Evolutionary conservation across 2,797 vertebrate genomes (phyloP).

Genomic region (Varecia variegata): DNA sequence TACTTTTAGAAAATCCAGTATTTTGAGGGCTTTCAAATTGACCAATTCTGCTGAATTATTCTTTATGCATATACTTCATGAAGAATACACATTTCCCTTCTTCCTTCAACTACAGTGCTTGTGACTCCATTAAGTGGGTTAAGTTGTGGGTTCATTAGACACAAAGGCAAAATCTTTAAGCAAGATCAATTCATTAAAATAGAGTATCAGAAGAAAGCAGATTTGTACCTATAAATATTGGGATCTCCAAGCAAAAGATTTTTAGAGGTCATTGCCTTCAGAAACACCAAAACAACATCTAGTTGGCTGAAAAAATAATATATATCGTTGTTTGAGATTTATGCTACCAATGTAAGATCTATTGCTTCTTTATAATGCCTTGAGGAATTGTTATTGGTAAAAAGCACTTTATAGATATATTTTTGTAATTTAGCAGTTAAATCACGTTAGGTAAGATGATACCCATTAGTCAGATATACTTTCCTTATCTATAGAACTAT

Average conservation of each 20-base stretch:
- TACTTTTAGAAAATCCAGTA: neutral
- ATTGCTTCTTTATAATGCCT: neutral
- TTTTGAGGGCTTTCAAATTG: neutral
- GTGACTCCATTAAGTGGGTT: neutral
- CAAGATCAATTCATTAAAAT: neutral
- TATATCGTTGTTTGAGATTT: neutral
- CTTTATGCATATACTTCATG: neutral
- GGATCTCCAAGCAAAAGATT: neutral
- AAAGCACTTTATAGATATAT: neutral
- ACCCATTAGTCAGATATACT: neutral
- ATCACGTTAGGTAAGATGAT: neutral
- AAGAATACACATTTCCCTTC: neutral
- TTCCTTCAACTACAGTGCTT: neutral
- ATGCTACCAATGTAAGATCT: neutral
- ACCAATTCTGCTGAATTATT: neutral
- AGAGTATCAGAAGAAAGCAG: neutral
- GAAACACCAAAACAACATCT: neutral
- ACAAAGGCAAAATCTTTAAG: neutral
- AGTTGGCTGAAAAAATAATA: neutral
- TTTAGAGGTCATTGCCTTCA: neutral
- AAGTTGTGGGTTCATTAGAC: neutral
- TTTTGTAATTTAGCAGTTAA: slow-evolving; percentile 31
- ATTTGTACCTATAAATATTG: neutral
- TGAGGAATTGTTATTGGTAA: neutral
- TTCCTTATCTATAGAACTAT: neutral